Evolutionary conservation across 2,113 vertebrate genomes (phyloP).

Genomic region (Lethenteron reissneri): DNA sequence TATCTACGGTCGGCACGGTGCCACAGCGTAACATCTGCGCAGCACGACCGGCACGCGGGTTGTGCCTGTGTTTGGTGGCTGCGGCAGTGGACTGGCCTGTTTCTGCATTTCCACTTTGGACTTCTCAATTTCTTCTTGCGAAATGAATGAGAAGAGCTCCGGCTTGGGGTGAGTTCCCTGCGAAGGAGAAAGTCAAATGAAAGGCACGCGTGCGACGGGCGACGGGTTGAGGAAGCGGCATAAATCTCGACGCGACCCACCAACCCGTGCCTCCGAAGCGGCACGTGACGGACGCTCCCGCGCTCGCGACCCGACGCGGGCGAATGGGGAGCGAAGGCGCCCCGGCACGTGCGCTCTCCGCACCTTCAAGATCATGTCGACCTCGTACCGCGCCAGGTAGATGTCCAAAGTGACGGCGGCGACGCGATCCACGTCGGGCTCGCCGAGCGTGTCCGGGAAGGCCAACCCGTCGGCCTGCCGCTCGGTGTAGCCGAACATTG

Average conservation of each 20-base stretch:
- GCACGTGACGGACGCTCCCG: background rate
- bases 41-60: no score
- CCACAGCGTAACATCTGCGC: no score
- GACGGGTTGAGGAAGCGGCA: no score
- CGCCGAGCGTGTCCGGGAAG: constrained; percentile 31
- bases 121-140: no score
- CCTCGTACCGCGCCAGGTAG: constrained; percentile 31
- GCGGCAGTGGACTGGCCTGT: no score
- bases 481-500: constrained; percentile 43
- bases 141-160: constrained; percentile 18
- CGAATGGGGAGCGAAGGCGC: no score
- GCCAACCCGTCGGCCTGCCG: constrained; percentile 41
- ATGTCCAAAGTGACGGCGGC: constrained; percentile 43
- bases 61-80: no score
- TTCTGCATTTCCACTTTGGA: no score
- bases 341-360: background rate
- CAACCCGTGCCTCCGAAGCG: background rate
- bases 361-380: constrained; percentile 35
- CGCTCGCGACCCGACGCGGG: background rate
- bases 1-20: no score
- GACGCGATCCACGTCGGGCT: constrained; percentile 28
- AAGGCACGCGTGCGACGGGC: no score
- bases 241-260: background rate
- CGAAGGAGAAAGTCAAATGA: constrained; percentile 5
- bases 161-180: constrained; percentile 30